These are phyloP conservation scores for Butorides virescens DNA, from an alignment of 2,113 vertebrate genomes.

Conservation along the genomic window DNA sequence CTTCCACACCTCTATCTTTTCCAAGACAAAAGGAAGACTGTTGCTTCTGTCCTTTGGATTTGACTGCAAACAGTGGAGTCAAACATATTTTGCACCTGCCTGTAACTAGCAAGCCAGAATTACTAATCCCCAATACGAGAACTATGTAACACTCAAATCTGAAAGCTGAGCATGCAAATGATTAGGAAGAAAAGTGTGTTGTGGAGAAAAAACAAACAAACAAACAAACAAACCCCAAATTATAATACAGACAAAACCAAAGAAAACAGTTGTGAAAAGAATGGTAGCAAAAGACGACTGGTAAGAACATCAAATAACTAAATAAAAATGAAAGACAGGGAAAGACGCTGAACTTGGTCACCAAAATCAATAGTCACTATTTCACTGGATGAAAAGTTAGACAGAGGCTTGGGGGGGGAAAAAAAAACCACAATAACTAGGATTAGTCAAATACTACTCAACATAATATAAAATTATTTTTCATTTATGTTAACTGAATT, in stretches of 20 bases:
- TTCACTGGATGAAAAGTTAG: background rate
- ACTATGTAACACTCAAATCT: background rate
- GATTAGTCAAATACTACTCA: background rate
- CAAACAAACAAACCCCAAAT: no score
- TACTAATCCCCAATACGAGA: background rate
- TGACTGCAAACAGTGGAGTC: background rate
- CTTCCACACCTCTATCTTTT: background rate
- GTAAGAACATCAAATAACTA: background rate
- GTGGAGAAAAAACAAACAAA: fast-evolving
- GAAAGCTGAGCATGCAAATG: background rate
- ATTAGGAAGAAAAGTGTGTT: background rate
- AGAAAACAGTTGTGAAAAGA: background rate
- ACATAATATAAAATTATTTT: background rate
- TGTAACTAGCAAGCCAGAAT: background rate
- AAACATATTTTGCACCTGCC: background rate
- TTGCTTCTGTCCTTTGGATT: background rate
- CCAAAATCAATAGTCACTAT: background rate
- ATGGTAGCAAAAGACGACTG: background rate
- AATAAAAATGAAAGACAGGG: background rate
- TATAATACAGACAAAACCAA: background rate
- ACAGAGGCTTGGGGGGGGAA: background rate
- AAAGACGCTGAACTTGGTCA: background rate
- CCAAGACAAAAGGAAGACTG: background rate
- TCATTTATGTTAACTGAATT: background rate
- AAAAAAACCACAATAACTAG: background rate